Conservation (phyloP, 2,113 vertebrate genomes). For the Ochotona curzoniae region DNA sequence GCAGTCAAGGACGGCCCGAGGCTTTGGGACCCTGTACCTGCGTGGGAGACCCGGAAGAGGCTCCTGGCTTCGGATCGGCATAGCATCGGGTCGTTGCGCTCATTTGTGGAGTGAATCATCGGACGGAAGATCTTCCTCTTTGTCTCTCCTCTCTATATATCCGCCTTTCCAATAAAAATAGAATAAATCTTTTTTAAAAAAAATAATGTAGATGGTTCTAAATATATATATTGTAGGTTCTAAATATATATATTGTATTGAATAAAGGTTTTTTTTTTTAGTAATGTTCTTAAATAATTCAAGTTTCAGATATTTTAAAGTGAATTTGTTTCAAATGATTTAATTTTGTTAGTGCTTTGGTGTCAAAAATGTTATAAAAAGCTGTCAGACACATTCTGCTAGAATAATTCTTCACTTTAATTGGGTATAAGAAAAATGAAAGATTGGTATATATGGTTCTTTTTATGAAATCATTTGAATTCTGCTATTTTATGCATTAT, state of each 20-base stretch:
- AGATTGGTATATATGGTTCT: not conserved
- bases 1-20: too few species aligned
- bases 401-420: constrained; percentile 37
- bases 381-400: not conserved
- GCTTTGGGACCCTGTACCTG: too few species aligned
- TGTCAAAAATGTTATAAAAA: constrained; percentile 29
- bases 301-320: constrained; percentile 45
- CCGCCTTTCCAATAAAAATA: too few species aligned
- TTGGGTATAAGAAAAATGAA: not conserved
- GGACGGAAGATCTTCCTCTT: too few species aligned
- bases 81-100: too few species aligned
- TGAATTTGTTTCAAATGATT: constrained; percentile 1
- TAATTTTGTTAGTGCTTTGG: not conserved
- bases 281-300: constrained; percentile 1
- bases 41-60: too few species aligned
- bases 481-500: not conserved
- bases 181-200: too few species aligned
- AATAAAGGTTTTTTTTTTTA: constrained; percentile 23
- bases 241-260: constrained; percentile 15
- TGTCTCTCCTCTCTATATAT: too few species aligned
- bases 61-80: too few species aligned
- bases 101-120: too few species aligned
- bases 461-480: not conserved
- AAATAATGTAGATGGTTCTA: not conserved
- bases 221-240: not conserved